A percentile compares a stretch with the other conserved stretches of the same genome.
phyloP scores from a whole-genome alignment of 2,888 invertebrate species.

The Archaeoteleia sp. region DNA sequence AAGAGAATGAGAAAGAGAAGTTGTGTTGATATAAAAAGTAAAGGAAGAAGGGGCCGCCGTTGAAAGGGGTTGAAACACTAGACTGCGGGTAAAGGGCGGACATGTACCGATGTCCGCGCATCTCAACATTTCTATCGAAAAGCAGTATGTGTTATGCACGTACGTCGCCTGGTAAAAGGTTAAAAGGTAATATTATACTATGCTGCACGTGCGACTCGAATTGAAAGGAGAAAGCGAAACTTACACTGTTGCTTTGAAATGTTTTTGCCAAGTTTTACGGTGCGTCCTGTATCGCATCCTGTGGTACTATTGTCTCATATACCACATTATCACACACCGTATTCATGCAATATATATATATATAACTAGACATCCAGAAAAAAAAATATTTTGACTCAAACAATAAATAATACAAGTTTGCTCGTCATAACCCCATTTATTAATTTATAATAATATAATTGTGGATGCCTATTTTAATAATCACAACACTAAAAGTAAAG shows the following conservation, averaged over 20 bases:
- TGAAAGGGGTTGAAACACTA: constrained; percentile 50
- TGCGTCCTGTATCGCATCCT: no score
- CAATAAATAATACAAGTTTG: no score
- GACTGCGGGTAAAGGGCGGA: constrained; percentile 39
- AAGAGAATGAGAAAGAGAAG: constrained; percentile 50
- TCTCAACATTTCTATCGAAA: constrained; percentile 30
- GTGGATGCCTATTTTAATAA: no score
- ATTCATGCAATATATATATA: no score
- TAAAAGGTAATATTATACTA: constrained; percentile 34
- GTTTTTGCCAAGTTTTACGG: background rate
- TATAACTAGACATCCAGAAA: no score
- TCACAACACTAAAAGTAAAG: no score
- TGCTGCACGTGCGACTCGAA: constrained; percentile 14
- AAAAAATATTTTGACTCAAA: no score
- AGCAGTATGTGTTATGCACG: constrained; percentile 4
- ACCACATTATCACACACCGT: no score
- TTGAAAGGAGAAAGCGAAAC: constrained; percentile 9
- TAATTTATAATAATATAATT: no score
- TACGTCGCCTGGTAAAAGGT: constrained; percentile 25
- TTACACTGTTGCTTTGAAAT: background rate
- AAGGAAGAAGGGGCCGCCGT: constrained; percentile 29
- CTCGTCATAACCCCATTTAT: no score
- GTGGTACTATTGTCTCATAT: no score
- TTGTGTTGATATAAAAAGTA: constrained; percentile 52
- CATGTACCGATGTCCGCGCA: constrained; percentile 31